Conservation (phyloP, 2,797 vertebrate species). For the Paedocypris micromegethes region DNA sequence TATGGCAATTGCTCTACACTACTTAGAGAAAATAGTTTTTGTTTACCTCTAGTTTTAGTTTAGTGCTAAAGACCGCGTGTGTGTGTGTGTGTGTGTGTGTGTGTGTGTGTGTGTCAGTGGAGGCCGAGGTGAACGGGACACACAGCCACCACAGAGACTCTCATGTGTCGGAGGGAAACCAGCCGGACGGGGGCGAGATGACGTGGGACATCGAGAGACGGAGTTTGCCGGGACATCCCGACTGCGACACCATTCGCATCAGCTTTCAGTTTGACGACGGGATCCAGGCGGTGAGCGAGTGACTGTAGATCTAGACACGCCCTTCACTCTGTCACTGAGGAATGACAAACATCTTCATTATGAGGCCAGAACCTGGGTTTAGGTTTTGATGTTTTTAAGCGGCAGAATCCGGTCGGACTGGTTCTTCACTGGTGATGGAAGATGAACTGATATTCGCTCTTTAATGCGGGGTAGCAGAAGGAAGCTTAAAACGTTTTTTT, state of each 20-base stretch:
- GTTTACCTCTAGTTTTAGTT: too few relatives aligned
- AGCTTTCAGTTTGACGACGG: constrained; percentile 59
- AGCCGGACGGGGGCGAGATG: constrained; percentile 60
- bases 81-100: too few relatives aligned
- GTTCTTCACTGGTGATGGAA: background rate
- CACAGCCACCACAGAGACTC: background rate
- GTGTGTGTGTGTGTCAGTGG: constrained; percentile 45
- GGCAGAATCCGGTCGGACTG: background rate
- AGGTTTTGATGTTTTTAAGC: background rate
- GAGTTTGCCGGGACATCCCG: constrained; percentile 52
- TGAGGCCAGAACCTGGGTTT: background rate
- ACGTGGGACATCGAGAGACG: constrained; percentile 50
- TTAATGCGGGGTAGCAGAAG: too few relatives aligned
- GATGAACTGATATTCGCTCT: too few relatives aligned
- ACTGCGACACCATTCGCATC: constrained; percentile 58
- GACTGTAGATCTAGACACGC: background rate
- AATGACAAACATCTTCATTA: background rate
- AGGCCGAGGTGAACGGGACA: constrained; percentile 6
- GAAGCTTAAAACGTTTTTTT: too few relatives aligned
- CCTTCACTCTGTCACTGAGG: background rate
- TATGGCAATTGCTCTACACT: too few relatives aligned
- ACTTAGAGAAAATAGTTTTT: too few relatives aligned
- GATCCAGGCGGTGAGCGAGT: constrained; percentile 56
- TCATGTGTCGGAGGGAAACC: constrained; percentile 32
- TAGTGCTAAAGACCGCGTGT: too few relatives aligned